Percentiles rank a stretch among this genome's conserved stretches.
These are phyloP conservation scores for Campylomormyrus numenius DNA, from an alignment of 2,113 vertebrate genomes.

Conservation along the genomic window DNA sequence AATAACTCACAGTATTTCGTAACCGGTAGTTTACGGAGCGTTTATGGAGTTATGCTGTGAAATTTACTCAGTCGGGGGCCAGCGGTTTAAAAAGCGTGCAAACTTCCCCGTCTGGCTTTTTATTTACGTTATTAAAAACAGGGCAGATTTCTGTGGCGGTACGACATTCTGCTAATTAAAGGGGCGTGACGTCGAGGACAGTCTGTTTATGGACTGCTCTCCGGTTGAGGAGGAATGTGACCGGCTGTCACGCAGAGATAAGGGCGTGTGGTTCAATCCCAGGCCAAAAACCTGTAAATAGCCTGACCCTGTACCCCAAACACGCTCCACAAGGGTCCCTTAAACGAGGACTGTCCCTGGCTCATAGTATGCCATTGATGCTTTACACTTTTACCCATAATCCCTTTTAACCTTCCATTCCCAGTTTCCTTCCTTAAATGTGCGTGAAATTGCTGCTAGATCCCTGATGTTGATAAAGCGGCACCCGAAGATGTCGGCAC, in stretches of 20 bases:
- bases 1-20: neutral
- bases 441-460: neutral
- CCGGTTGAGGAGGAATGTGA: neutral
- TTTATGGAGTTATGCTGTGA: slow-evolving; percentile 4
- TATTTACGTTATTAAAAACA: slow-evolving; percentile 15
- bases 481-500: neutral
- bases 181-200: neutral
- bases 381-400: neutral
- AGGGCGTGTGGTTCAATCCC: slow-evolving; percentile 10
- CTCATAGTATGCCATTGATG: neutral
- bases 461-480: neutral
- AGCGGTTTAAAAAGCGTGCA: neutral
- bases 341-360: neutral
- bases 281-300: neutral
- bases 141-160: neutral
- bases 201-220: neutral
- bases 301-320: neutral
- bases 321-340: neutral
- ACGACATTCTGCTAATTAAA: slow-evolving; percentile 5
- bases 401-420: neutral
- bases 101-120: neutral
- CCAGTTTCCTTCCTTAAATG: neutral
- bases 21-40: neutral
- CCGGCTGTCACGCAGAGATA: slow-evolving; percentile 15
- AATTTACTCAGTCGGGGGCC: neutral